Evolutionary conservation across 92 coral and sea anemone genomes (phyloP).

Genomic region (Epizoanthus stellaris): DNA sequence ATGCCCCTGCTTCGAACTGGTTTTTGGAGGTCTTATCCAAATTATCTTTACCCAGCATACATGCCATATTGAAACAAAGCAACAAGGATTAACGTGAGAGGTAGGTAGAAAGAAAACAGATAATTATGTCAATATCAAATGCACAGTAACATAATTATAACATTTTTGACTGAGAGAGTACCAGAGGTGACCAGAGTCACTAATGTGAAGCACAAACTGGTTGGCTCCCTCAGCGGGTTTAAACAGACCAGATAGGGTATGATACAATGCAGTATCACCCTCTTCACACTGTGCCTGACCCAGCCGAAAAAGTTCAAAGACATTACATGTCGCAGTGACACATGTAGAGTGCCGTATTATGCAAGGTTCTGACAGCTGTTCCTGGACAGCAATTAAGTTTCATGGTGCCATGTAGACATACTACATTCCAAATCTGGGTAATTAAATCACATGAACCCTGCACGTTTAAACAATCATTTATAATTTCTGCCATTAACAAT

Average conservation of each 20-base stretch:
- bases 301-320: conserved; percentile 74
- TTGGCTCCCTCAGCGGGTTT: conserved; percentile 90
- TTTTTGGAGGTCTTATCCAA: background rate
- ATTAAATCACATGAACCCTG: background rate
- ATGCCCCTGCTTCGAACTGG: background rate
- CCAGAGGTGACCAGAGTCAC: background rate
- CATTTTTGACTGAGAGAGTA: conserved; percentile 72
- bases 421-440: background rate
- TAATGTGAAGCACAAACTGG: background rate
- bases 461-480: background rate
- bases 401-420: too few relatives aligned
- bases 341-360: background rate
- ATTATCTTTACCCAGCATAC: background rate
- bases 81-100: background rate
- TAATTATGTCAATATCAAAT: background rate
- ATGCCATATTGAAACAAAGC: background rate
- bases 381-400: background rate
- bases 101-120: background rate
- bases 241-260: conserved; percentile 95
- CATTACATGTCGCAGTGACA: conserved; percentile 13
- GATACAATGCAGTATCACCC: conserved; percentile 76
- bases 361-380: background rate
- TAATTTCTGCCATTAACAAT: background rate
- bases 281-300: conserved; percentile 89
- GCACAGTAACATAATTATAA: background rate